phyloP scores from a whole-genome alignment of 35 echinoderm and acorn worm species.

The Acanthaster planci region DNA sequence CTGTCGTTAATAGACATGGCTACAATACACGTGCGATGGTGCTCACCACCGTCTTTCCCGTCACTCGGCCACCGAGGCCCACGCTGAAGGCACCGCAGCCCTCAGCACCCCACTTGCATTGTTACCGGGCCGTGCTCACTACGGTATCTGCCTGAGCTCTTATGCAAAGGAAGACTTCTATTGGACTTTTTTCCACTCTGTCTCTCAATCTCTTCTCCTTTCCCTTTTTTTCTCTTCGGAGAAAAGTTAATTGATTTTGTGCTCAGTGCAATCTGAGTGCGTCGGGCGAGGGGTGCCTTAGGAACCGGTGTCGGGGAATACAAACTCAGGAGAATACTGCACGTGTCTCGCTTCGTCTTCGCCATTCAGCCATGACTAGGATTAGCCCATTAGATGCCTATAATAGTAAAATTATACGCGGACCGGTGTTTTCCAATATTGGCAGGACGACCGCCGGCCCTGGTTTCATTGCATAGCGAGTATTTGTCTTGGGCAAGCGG shows the following conservation, averaged over 20 bases:
- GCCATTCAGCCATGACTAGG: conserved; percentile 21
- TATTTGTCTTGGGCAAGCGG: conserved; percentile 22
- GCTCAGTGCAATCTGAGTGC: conserved; percentile 14
- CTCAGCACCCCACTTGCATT: conserved; percentile 5
- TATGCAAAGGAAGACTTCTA: conserved; percentile 23
- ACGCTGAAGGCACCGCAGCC: not conserved
- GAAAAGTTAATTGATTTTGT: conserved; percentile 29
- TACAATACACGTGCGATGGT: conserved; percentile 7
- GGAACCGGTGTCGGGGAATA: not conserved
- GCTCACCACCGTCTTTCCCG: not conserved
- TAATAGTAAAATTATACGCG: conserved; percentile 30
- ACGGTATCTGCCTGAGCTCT: not conserved
- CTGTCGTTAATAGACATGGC: not conserved
- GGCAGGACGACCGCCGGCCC: conserved; percentile 4
- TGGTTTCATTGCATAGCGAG: conserved; percentile 21
- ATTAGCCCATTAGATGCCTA: conserved; percentile 31
- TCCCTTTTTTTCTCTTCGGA: not conserved
- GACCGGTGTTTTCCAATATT: conserved; percentile 29
- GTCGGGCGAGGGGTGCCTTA: not conserved
- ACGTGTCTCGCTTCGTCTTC: conserved; percentile 8
- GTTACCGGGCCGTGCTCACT: not conserved
- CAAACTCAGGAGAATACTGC: conserved; percentile 16
- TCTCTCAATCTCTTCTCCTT: not conserved
- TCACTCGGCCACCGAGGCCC: not conserved
- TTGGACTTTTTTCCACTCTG: not conserved